Percentiles rank a stretch among this genome's conserved stretches.
phyloP scores from a whole-genome alignment of 2,888 invertebrate species.

The Acrobasis suavella region DNA sequence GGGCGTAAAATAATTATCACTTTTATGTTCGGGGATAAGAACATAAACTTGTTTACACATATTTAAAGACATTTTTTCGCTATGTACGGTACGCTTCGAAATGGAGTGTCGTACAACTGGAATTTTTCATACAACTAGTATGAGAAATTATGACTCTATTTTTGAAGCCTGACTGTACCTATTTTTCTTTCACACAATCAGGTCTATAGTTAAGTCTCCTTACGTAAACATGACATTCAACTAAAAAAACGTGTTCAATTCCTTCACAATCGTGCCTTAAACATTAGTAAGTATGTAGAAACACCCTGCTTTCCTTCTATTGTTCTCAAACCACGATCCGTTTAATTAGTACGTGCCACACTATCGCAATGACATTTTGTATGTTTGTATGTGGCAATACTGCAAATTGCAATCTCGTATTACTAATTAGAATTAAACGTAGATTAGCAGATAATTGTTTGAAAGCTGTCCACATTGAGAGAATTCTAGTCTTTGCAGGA shows the following conservation, averaged over 20 bases:
- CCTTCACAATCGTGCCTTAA: conserved; percentile 10
- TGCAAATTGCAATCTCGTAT: conserved; percentile 65
- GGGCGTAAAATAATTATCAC: too few relatives aligned
- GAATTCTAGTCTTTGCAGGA: conserved; percentile 15
- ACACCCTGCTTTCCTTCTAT: conserved; percentile 48
- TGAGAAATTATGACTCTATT: too few relatives aligned
- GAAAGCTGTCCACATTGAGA: conserved; percentile 19
- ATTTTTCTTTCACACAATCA: neutral
- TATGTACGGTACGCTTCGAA: too few relatives aligned
- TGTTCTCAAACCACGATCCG: conserved; percentile 53
- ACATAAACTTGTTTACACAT: too few relatives aligned
- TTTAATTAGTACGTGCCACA: conserved; percentile 66
- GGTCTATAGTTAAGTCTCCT: neutral
- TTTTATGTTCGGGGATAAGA: too few relatives aligned
- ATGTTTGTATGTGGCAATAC: conserved; percentile 60
- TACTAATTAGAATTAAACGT: conserved; percentile 61
- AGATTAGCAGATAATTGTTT: conserved; percentile 34
- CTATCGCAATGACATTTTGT: conserved; percentile 66
- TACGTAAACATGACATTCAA: neutral
- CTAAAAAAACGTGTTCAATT: conserved; percentile 9
- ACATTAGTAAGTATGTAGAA: conserved; percentile 7
- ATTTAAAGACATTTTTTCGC: too few relatives aligned
- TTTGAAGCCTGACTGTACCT: neutral
- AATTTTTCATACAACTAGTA: too few relatives aligned
- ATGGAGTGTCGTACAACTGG: too few relatives aligned